These are phyloP conservation scores for Nyctibius bracteatus DNA, from an alignment of 2,113 vertebrate genomes.

Conservation along the genomic window DNA sequence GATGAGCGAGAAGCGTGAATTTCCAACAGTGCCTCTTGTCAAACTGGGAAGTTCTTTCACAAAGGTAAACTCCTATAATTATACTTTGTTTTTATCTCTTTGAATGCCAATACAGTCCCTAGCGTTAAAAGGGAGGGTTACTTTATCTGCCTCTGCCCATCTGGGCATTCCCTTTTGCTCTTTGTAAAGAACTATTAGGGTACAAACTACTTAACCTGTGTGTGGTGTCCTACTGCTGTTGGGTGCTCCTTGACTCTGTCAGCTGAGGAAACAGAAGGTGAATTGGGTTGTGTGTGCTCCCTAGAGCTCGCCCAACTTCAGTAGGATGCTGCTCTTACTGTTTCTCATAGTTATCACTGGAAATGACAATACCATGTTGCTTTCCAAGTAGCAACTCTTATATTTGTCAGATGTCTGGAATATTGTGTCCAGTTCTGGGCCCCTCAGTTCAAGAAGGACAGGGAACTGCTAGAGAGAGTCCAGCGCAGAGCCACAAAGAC, in stretches of 20 bases:
- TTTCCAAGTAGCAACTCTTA: neutral
- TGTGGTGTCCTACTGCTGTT: neutral
- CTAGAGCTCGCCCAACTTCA: rapidly evolving
- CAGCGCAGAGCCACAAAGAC: no score
- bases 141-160: neutral
- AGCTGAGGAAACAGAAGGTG: neutral
- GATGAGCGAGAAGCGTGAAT: slow-evolving; percentile 96
- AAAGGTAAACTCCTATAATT: slow-evolving; percentile 78
- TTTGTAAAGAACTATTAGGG: neutral
- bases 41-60: slow-evolving; percentile 99
- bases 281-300: neutral
- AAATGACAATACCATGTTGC: rapidly evolving
- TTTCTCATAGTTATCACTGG: rapidly evolving
- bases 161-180: neutral
- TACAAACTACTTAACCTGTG: no score
- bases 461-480: no score
- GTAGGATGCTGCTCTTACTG: neutral
- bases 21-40: slow-evolving; percentile 93
- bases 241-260: neutral
- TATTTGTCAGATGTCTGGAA: no score
- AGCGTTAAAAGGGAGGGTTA: neutral
- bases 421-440: no score
- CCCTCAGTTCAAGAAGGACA: no score
- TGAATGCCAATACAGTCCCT: neutral
- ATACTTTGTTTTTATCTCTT: neutral